Percentiles rank a stretch among this genome's conserved stretches.
phyloP scores from a whole-genome alignment of 2,113 vertebrate genomes.

The Promerops cafer region DNA sequence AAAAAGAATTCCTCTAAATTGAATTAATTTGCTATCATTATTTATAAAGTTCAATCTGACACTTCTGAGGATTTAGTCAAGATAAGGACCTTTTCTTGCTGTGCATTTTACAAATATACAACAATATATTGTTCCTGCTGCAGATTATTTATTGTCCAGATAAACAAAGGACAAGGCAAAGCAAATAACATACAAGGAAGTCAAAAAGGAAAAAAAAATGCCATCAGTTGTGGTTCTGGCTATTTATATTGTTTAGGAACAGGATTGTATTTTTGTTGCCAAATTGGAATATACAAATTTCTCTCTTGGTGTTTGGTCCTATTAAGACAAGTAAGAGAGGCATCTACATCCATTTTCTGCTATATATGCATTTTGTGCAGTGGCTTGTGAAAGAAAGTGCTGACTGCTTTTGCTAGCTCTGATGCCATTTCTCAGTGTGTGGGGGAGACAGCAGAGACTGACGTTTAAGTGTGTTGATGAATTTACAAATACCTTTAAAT shows the following conservation, averaged over 20 bases:
- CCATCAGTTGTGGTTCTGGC: not conserved
- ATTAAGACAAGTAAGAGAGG: not conserved
- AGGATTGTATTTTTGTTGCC: not conserved
- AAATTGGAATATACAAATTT: not conserved
- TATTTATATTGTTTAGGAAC: slow-evolving; percentile 18
- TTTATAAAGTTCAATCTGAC: not conserved
- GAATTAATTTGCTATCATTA: not conserved
- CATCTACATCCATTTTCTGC: not conserved
- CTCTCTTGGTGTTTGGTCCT: not conserved
- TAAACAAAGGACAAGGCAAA: slow-evolving; percentile 44
- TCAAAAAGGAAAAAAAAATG: not conserved
- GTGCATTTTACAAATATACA: slow-evolving; percentile 4
- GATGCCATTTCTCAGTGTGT: not conserved
- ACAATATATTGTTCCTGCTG: slow-evolving; percentile 26
- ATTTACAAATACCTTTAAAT: not conserved
- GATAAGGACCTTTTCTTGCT: not conserved
- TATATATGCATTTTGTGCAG: slow-evolving; percentile 36
- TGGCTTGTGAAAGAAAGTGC: slow-evolving; percentile 5
- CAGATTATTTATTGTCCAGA: slow-evolving; percentile 42
- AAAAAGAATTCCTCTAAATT: not conserved
- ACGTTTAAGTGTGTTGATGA: not conserved
- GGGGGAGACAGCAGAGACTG: not conserved
- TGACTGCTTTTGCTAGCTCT: not conserved
- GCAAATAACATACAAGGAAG: not conserved
- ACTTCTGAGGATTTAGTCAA: not conserved